Evolutionary conservation across 1,140 invertebrate species (phyloP), one percentile per base, ranked within the genome.

Genomic region (Melipona quadrifasciata): DNA sequence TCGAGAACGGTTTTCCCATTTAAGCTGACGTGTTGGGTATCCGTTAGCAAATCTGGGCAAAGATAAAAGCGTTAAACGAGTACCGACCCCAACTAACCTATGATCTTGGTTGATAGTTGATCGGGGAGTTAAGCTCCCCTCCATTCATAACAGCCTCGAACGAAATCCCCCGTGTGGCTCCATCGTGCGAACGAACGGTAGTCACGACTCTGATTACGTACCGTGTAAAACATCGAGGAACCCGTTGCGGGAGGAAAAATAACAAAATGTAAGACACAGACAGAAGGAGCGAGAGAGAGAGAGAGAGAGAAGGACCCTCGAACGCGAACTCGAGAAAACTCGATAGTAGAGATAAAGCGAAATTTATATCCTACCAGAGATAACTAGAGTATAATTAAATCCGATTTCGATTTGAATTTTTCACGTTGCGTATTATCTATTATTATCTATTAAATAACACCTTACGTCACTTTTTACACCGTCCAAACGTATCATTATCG

Each of bases 141-240:
- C 85, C 87, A 90, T 91, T 72, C 72, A 91, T 90, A 90, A 84
- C 84, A 89, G 84, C 81, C 75, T 88, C 70, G 87, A 87, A 90
- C 68, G 83, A 89, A 91, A 91, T 91, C 90, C 87, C 85, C 81
- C 82, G 87, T 79, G 77, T 80, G 86, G 86, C 87, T 91, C 91
- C 86, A 90, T 92, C 92, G 91, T 92, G 91, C 91, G 91, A 93
- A 92, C 88, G 87, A 91, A 92, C 92, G 91, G 92, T 92, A 93
- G 92, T 93, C 92, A 93, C 92, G 92, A 92, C 90, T 93, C 90
- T 92, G 92, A 91, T 91, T 92, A 91, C 91, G 82, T 86, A 73
- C 57, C 91, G 88, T 90, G 89, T 92, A 91, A 92, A 92, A 89
- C 85, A 61, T 31, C 65, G 34, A 51, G 53, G 70, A 73, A 51